A percentile compares a stretch with the other conserved stretches of the same genome.
Conservation (phyloP, 2,113 vertebrate species). For the Halichoerus grypus region DNA sequence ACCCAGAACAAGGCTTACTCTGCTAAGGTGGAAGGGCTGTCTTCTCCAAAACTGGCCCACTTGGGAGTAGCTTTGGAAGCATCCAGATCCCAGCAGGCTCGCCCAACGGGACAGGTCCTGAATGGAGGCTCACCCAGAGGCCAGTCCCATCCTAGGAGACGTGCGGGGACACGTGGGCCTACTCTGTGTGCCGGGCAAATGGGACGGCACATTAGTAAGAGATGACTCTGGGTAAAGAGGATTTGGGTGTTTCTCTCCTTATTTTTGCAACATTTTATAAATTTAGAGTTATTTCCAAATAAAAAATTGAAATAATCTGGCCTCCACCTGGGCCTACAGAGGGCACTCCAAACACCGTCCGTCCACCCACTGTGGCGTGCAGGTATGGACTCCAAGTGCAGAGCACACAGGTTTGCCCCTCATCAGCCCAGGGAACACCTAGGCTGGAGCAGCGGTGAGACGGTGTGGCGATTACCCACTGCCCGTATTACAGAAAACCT, state of each 20-base stretch:
- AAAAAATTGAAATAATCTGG: not conserved
- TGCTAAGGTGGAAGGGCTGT: accelerated
- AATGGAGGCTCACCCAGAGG: accelerated
- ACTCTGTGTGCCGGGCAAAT: accelerated
- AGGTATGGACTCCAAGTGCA: not conserved
- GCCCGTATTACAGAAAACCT: not conserved
- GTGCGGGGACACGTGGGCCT: accelerated
- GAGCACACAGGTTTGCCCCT: not conserved
- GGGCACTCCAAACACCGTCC: not conserved
- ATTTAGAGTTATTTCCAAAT: not conserved
- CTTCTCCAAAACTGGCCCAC: not conserved
- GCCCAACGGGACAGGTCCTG: accelerated
- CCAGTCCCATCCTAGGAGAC: not conserved
- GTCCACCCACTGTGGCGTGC: accelerated
- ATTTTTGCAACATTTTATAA: not conserved
- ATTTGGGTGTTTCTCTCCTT: accelerated
- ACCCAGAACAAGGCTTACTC: not conserved
- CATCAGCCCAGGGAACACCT: not conserved
- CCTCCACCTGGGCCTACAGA: accelerated
- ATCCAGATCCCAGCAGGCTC: not conserved
- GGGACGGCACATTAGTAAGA: not conserved
- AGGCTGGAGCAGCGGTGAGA: accelerated
- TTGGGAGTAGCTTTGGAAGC: no score
- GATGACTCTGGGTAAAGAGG: not conserved
- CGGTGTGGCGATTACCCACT: not conserved